Percentiles rank a stretch among this genome's conserved stretches.
Evolutionary conservation across 2,113 vertebrate genomes (phyloP).

Genomic region (Gallinago jamesoni): DNA sequence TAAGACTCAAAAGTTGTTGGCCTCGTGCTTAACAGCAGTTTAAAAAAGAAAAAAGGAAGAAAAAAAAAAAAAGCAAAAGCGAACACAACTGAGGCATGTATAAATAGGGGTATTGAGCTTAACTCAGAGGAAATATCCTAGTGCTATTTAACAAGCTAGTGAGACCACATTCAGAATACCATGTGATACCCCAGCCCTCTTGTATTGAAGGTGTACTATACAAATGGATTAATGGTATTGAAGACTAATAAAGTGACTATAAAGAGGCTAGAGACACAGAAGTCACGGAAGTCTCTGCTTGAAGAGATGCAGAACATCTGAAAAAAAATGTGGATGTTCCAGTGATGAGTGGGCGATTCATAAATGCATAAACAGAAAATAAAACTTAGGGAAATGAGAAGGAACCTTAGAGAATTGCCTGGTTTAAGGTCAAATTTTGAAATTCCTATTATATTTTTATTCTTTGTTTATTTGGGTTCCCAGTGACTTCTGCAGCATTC

Average conservation of each 20-base stretch:
- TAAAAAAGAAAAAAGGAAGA: not conserved
- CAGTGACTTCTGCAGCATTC: not conserved
- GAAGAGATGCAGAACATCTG: not conserved
- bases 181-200: not conserved
- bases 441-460: not conserved
- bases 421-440: not conserved
- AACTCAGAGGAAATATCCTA: constrained; percentile 34
- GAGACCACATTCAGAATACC: not conserved
- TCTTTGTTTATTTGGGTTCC: not conserved
- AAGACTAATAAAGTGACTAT: not conserved
- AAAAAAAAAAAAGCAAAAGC: not conserved
- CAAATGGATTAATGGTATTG: not conserved
- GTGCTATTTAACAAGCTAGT: not conserved
- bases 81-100: constrained; percentile 4
- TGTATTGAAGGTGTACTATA: not conserved
- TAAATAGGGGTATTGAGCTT: constrained; percentile 45
- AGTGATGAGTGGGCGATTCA: not conserved
- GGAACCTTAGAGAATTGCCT: not conserved
- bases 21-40: not conserved
- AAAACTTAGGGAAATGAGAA: not conserved
- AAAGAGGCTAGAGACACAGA: not conserved
- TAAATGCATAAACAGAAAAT: not conserved
- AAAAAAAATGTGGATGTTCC: not conserved
- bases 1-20: not conserved
- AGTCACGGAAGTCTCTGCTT: not conserved